These are phyloP conservation scores for Parnassius mnemosyne DNA, from an alignment of 2,888 invertebrate species.

Conservation along the genomic window DNA sequence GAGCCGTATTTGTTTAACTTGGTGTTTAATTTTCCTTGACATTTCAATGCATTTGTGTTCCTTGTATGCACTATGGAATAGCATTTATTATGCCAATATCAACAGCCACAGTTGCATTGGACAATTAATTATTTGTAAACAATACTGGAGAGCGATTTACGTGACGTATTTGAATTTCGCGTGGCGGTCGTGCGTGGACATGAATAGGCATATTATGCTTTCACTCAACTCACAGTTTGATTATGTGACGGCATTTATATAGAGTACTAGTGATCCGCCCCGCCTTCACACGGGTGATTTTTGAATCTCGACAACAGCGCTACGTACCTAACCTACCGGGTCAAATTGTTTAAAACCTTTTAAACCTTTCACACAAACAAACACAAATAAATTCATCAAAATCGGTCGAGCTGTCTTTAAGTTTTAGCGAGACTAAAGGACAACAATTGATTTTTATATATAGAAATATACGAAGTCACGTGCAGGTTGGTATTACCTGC, in stretches of 20 bases:
- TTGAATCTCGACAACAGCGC: no score
- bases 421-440: no score
- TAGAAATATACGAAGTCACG: no score
- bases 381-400: no score
- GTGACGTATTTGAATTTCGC: constrained; percentile 41
- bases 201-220: constrained; percentile 46
- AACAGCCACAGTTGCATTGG: constrained; percentile 71
- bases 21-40: constrained; percentile 13
- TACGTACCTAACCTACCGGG: no score
- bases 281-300: no score
- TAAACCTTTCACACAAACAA: no score
- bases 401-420: no score
- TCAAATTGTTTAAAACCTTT: no score
- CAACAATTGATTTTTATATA: no score
- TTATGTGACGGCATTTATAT: constrained; percentile 41
- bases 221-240: constrained; percentile 31
- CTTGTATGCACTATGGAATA: constrained; percentile 59
- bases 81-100: constrained; percentile 74
- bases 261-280: no score
- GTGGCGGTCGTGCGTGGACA: constrained; percentile 55
- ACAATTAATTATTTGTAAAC: constrained; percentile 79
- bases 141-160: constrained; percentile 51
- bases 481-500: no score
- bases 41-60: constrained; percentile 30
- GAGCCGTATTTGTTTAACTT: background rate